Evolutionary conservation across 2,797 vertebrate species (phyloP).

Genomic region (Myiotriccus ornatus): DNA sequence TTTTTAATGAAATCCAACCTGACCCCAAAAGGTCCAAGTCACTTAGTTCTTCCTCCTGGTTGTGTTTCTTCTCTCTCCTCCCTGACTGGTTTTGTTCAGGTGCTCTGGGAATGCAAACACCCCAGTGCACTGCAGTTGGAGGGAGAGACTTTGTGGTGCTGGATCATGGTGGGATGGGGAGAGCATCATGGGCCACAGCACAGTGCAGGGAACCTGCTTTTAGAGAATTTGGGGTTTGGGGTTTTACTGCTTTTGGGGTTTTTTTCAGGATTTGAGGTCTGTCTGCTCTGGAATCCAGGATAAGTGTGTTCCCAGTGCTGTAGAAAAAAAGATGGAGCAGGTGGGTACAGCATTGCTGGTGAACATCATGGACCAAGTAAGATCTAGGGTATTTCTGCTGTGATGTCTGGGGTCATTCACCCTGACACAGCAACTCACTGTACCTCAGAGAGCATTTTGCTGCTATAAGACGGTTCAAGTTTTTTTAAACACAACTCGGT

Average conservation of each 20-base stretch:
- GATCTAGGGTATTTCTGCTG: background rate
- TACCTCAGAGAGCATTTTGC: background rate
- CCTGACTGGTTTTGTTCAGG: background rate
- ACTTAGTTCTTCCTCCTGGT: background rate
- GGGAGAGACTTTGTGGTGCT: accelerated
- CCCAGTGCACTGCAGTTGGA: accelerated
- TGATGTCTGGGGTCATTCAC: background rate
- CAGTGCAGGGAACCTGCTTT: background rate
- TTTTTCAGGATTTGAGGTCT: background rate
- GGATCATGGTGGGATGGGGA: background rate
- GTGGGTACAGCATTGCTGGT: accelerated
- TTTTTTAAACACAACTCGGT: background rate
- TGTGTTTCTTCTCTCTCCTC: background rate
- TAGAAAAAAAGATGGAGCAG: background rate
- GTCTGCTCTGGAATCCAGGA: background rate
- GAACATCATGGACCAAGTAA: background rate
- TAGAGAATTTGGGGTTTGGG: background rate
- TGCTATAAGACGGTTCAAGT: background rate
- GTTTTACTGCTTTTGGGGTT: background rate
- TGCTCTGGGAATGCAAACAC: background rate
- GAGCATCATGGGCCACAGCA: accelerated
- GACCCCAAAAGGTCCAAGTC: background rate
- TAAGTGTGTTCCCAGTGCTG: background rate
- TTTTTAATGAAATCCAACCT: background rate
- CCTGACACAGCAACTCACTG: background rate